Base-by-base conservation (phyloP, 2,113 vertebrate genomes). In the Leuciscus idus region DNA sequence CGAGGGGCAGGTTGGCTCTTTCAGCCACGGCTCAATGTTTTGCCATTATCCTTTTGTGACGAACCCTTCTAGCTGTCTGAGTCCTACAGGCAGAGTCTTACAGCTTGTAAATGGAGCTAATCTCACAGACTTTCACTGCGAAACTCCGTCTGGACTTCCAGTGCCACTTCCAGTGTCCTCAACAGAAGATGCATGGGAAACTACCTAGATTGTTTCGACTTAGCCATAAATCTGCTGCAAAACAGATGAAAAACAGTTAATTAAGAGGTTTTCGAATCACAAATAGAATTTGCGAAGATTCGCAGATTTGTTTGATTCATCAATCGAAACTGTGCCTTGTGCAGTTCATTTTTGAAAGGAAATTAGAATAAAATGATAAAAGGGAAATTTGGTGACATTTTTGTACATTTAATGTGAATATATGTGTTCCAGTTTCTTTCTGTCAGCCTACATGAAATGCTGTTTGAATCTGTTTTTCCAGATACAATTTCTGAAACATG, bases 1-100 rank as follows among this genome's bases (percentile, higher is more conserved):
- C 48, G 85, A 89, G 85, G 75, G 87, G 86, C 85, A 88, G 88
- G 82, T 85, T 85, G 77, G 87, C 79, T 68, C 91, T 89, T 88
- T 88, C 89, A 90, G 89, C 83, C 48, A 12, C 84, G 73, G 87
- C 91, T 91, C 91, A 89, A 89, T 92, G 92, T 92, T 92, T 92
- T 90, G 92, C 92, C 89, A 87, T 92, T 91, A 46, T 87, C 88
- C 86, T 90, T 93, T 93, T 92, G 89, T 90, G 80, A 83, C 76
- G 80, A 74, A 88, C 86, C 87, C 92, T 91, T 91, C 89, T 92
- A 91, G 89, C 81, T 92, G 89, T 92, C 90, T 91, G 89, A 92
- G 89, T 89, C 87, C 75, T 55, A 62, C 83, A 82, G 87, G 87
- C 88, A 87, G 88, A 89, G 90, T 89, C 75, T 88, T 88, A 88